Base-by-base conservation (phyloP, 2,888 invertebrate species). In the Ophioninae sp. region DNA sequence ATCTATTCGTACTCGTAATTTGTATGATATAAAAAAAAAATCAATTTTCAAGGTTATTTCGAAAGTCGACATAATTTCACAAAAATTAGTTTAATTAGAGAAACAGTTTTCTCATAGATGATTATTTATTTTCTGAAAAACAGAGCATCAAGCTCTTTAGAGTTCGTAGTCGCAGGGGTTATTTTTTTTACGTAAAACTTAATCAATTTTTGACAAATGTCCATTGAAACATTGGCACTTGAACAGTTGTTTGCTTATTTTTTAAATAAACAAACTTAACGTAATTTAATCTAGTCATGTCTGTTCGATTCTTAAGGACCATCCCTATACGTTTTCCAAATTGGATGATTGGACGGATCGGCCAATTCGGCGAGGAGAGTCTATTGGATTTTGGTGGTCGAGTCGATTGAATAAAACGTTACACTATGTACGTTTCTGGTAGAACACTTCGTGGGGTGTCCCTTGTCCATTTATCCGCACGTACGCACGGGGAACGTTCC, bases 331-430 rank as follows among this genome's bases (percentile, higher is more conserved):
- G 37, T 30, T 22, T 41, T n/a, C 20, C 13, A 73, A 80, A 73
- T 80, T 81, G 77, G 80, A 68, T 20, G 44, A 23, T 64, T 44
- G 44, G 22, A 51, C 72, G 22, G 73, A 67, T 13, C 56, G n/a
- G 72, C 68, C 72, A 83, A 80, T 83, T 80, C 30, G 30, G 20
- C 73, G 64, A 71, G 69, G 59, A 71, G 81, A 74, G 58, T 83
- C 72, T 64, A 77, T 81, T 74, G 74, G 51, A 17, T 58, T 58
- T 74, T 71, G 51, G 23, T 51, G 58, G 72, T 51, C 64, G 59
- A 58, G 39, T 8, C 71, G 58, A 72, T 51, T 20, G 75, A 61
- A 30, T 37, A 65, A 56, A 75, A 61, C 64, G 74, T 56, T 72
- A 41, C 30, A 30, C 30, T 69, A 39, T 65, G 65, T 59, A 67